Conservation (phyloP, 92 coral and sea anemone genomes). For the Muricea muricata region DNA sequence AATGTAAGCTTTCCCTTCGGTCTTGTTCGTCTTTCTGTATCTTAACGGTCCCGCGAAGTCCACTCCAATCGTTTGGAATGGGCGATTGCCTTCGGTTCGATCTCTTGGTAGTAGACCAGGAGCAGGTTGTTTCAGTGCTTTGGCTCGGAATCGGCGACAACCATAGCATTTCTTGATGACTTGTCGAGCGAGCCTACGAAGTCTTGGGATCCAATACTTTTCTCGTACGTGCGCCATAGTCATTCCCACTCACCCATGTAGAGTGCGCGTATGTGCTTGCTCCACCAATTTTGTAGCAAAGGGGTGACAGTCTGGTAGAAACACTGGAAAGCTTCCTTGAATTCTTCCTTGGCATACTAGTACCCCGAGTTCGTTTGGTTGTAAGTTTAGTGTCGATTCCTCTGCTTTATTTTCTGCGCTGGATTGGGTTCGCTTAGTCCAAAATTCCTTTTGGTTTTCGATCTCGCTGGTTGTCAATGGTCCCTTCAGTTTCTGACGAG, state of each 20-base stretch:
- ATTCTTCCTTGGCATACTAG: too few species aligned
- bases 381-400: too few species aligned
- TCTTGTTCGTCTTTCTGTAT: not conserved
- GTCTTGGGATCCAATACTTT: not conserved
- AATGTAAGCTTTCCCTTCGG: slow-evolving; percentile 21
- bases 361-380: slow-evolving; percentile 45
- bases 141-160: slow-evolving; percentile 14
- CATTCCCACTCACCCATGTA: slow-evolving; percentile 10
- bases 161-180: slow-evolving; percentile 17
- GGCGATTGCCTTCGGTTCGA: slow-evolving; percentile 24
- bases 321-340: not conserved
- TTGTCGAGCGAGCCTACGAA: slow-evolving; percentile 4
- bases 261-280: not conserved
- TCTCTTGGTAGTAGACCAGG: not conserved
- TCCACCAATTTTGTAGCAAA: slow-evolving; percentile 16
- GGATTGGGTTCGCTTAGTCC: too few species aligned
- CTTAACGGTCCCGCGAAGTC: slow-evolving; percentile 15
- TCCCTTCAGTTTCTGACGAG: too few species aligned
- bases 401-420: too few species aligned
- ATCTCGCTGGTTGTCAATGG: too few species aligned
- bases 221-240: not conserved
- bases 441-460: too few species aligned
- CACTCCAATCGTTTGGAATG: slow-evolving; percentile 32
- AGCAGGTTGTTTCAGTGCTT: not conserved
- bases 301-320: not conserved